Evolutionary conservation across 1,140 invertebrate genomes (phyloP).

Genomic region (Brachionus paranguensis): DNA sequence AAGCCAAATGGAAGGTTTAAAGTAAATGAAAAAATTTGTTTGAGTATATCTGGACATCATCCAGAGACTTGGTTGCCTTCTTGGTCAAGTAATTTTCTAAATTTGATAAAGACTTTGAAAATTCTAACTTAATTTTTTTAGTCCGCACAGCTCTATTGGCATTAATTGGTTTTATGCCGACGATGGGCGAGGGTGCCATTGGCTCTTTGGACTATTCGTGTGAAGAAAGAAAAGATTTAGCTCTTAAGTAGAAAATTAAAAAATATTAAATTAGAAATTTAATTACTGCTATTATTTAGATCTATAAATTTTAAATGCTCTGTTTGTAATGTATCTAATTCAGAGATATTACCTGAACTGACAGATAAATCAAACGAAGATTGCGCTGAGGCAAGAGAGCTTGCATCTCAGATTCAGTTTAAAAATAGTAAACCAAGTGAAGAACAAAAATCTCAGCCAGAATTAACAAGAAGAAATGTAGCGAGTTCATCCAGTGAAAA

Average conservation of each 20-base stretch:
- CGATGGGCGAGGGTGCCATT: constrained; percentile 73
- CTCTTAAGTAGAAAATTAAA: constrained; percentile 49
- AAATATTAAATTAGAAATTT: background rate
- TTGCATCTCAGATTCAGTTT: constrained; percentile 34
- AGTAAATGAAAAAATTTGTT: constrained; percentile 85
- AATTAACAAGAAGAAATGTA: background rate
- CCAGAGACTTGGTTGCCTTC: constrained; percentile 94
- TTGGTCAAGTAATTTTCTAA: constrained; percentile 68
- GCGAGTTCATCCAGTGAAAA: background rate
- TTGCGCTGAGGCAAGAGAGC: constrained; percentile 1
- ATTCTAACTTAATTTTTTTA: constrained; percentile 52
- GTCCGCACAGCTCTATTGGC: constrained; percentile 83
- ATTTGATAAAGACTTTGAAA: background rate
- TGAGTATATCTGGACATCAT: constrained; percentile 93
- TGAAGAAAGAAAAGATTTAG: constrained; percentile 73
- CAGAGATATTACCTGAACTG: background rate
- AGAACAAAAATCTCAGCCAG: background rate
- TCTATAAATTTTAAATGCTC: constrained; percentile 28
- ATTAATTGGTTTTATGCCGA: constrained; percentile 85
- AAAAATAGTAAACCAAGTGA: constrained; percentile 30
- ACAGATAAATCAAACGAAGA: constrained; percentile 32
- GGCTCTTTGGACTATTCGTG: constrained; percentile 79
- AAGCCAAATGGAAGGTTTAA: constrained; percentile 91
- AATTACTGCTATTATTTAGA: background rate
- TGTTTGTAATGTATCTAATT: background rate